Evolutionary conservation across 2,113 vertebrate species (phyloP), one percentile per base, ranked within the genome.

Genomic region (Urocolius indicus): DNA sequence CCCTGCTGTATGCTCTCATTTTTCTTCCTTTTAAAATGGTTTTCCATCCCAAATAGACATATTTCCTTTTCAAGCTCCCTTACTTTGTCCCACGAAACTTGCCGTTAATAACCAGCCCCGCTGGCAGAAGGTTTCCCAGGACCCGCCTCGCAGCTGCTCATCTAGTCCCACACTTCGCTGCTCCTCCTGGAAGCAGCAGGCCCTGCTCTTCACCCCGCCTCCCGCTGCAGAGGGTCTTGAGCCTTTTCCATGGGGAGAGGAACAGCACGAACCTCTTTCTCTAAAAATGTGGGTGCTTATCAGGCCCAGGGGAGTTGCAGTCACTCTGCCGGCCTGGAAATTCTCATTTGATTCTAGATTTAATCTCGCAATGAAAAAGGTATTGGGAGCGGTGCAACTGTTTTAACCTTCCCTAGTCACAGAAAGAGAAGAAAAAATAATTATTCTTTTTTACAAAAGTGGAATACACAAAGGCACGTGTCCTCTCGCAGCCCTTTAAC

Each of bases 21-120:
- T 97, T 94, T 95, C 97, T 97, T 69, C 82, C 36, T 21, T 81
- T 88, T 52, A 77, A 90, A 96, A 91, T 14, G 90, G 84, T 36
- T 89, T 94, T 96, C 91, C 75, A 85, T 24, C 81, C 76, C 51
- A 78, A 83, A 75, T 1, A 87, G 91, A 94, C 38, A 48, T 67
- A 71, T 78, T 67, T 88, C 66, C 83, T 62, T 41, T 62, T 43
- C 15, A 62, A 72, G 49, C 68, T 69, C 79, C 89, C 94, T 78
- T 57, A 30, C 73, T 84, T 24, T 36, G 54, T 9, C 34, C 30
- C 68, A 43, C 78, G 81, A 90, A 92, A 67, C 75, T 66, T 11
- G 12, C 8, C 6, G 57, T 16, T 71, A 45, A 63, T 57, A 59
- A 82, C 16, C 26, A 9, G 16, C 51, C 11, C 7, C 4, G 9